These are phyloP conservation scores for Planiliza haematocheilus DNA, from an alignment of 2,113 vertebrate species.

Conservation along the genomic window DNA sequence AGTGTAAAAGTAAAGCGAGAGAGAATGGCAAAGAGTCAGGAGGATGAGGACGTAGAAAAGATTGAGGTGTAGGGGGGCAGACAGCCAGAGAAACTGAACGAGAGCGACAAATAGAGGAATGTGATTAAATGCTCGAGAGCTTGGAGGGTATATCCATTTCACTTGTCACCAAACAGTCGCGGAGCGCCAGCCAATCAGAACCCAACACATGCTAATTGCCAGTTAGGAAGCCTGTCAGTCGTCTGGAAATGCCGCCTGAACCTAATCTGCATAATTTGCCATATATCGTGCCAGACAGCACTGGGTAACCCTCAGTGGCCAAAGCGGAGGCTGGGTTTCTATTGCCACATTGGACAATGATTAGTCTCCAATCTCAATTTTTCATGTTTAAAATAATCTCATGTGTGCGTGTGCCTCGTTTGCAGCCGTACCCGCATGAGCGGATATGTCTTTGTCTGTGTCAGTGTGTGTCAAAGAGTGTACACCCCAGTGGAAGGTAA, in stretches of 20 bases:
- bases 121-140: constrained; percentile 44
- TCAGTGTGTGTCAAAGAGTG: constrained; percentile 17
- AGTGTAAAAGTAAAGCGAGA: no score
- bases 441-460: constrained; percentile 29
- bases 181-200: constrained; percentile 57
- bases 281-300: constrained; percentile 29
- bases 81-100: constrained; percentile 7
- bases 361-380: constrained; percentile 37
- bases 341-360: constrained; percentile 58
- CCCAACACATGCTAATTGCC: constrained; percentile 68
- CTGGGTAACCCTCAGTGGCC: constrained; percentile 25
- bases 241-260: constrained; percentile 53
- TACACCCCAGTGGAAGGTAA: constrained; percentile 49
- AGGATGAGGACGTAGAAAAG: not conserved
- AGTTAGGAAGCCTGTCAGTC: constrained; percentile 71
- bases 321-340: constrained; percentile 17
- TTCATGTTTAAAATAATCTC: constrained; percentile 30
- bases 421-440: constrained; percentile 37
- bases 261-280: constrained; percentile 70
- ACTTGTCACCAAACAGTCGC: constrained; percentile 65
- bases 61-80: not conserved
- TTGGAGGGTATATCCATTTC: constrained; percentile 50
- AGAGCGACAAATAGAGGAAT: constrained; percentile 43
- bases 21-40: not conserved
- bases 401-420: constrained; percentile 26